Evolutionary conservation across 2,888 invertebrate genomes (phyloP).

Genomic region (Drosophila buzzatii): DNA sequence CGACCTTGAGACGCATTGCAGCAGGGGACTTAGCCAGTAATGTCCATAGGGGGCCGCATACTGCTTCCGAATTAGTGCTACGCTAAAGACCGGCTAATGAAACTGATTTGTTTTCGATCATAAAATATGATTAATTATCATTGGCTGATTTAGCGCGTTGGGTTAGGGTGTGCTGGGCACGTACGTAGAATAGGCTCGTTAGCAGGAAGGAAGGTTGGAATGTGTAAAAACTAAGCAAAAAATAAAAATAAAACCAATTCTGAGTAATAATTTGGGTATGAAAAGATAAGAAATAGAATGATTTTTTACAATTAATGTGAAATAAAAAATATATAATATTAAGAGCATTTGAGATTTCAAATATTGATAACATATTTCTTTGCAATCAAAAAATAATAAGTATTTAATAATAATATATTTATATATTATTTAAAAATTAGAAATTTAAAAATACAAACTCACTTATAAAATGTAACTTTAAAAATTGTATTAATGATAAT

Average conservation of each 20-base stretch:
- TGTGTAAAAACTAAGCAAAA: background rate
- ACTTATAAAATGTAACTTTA: too few relatives aligned
- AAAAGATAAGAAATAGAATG: background rate
- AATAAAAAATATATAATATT: too few relatives aligned
- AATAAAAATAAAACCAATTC: conserved; percentile 3
- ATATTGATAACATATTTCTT: too few relatives aligned
- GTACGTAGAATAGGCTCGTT: conserved; percentile 34
- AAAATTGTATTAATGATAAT: too few relatives aligned
- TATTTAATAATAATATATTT: too few relatives aligned
- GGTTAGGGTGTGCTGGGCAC: conserved; percentile 18
- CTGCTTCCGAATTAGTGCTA: conserved; percentile 65
- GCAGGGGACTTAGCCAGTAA: conserved; percentile 25
- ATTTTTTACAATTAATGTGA: background rate
- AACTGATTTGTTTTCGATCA: conserved; percentile 32
- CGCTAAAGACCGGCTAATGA: conserved; percentile 49
- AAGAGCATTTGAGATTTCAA: too few relatives aligned
- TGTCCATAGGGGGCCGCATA: conserved; percentile 15
- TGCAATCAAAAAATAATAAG: too few relatives aligned
- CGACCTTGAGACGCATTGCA: conserved; percentile 65
- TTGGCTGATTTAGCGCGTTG: conserved; percentile 10
- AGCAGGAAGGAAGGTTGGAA: conserved; percentile 23
- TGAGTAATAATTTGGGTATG: too few relatives aligned
- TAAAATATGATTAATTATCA: conserved; percentile 41
- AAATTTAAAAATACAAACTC: too few relatives aligned
- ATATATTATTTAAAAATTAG: too few relatives aligned